These are phyloP conservation scores for Artemia sinica DNA, from an alignment of 2,888 invertebrate species.

Conservation along the genomic window DNA sequence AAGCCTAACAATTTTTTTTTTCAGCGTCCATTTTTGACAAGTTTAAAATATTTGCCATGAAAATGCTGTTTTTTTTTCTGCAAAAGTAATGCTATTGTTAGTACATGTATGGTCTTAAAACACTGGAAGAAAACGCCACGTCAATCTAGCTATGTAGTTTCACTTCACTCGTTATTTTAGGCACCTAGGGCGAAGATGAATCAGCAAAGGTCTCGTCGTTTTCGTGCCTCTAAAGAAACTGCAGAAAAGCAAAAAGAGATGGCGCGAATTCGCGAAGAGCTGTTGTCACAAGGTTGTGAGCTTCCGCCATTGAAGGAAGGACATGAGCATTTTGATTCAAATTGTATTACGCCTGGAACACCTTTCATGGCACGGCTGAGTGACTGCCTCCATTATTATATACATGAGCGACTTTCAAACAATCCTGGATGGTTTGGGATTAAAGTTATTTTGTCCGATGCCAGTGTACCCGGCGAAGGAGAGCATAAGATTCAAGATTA, in stretches of 20 bases:
- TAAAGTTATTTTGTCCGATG: conserved; percentile 92
- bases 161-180: conserved; percentile 31
- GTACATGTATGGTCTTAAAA: too few relatives aligned
- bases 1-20: too few relatives aligned
- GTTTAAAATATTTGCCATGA: background rate
- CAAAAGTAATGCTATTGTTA: background rate
- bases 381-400: conserved; percentile 55
- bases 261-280: conserved; percentile 53
- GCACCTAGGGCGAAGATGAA: conserved; percentile 99
- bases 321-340: conserved; percentile 89
- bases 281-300: conserved; percentile 50
- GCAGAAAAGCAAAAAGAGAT: conserved; percentile 74
- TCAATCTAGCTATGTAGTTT: conserved; percentile 1
- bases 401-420: conserved; percentile 72
- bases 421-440: conserved; percentile 88
- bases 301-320: conserved; percentile 74
- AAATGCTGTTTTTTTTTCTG: conserved; percentile 16
- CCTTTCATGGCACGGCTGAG: conserved; percentile 85
- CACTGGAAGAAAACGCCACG: background rate
- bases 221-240: conserved; percentile 87
- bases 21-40: background rate
- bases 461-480: conserved; percentile 93
- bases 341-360: conserved; percentile 98
- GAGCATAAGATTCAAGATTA: conserved; percentile 99
- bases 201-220: conserved; percentile 89